Base-by-base conservation (phyloP, 2,113 vertebrate genomes). In the Rhinolophus ferrumequinum region DNA sequence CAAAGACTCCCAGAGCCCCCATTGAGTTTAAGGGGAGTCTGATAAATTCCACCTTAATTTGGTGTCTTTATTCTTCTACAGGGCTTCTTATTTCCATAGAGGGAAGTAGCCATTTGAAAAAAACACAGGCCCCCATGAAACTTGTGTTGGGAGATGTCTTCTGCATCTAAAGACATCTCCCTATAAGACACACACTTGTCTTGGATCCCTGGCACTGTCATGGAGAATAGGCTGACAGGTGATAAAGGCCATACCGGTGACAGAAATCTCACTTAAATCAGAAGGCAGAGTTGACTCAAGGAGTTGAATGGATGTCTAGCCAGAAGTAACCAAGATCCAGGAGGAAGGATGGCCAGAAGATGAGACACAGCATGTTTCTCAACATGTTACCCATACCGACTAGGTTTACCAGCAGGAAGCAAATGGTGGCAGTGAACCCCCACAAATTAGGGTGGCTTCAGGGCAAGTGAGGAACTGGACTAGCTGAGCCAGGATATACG, bases 261-360 rank as follows among this genome's bases (percentile, higher is more conserved):
- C 5, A 58, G 64, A 73, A 54, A 84, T 47, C 6, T 84, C 10
- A 22, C 6, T 47, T 19, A 26, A 66, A 60, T 10, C 30, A 69
- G 82, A 88, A 84, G 41, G 35, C 67, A 90, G 72, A 96, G 66
- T 70, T 88, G 58, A 93, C 84, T 95, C 75, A 69, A 95, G 90
- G 47, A 33, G 80, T 0, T 62, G 35, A 62, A 44, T 72, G n/a
- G 44, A 38, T 35, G 54, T 76, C 26, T 10, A 28, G 4, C 28
- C 56, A 83, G 21, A 10, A 82, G 69, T 47, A 82, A 56, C n/a
- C n/a, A 88, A 76, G 73, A 38, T 8, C n/a, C 0, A 44, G 16
- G 15, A 44, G 35, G 28, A 62, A 76, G 21, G 8, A 16, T 24
- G 21, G 64, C 35, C 69, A 47, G 33, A 12, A 30, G 12, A n/a